Conservation (phyloP, 2,888 invertebrate genomes). For the Cenopis cana region DNA sequence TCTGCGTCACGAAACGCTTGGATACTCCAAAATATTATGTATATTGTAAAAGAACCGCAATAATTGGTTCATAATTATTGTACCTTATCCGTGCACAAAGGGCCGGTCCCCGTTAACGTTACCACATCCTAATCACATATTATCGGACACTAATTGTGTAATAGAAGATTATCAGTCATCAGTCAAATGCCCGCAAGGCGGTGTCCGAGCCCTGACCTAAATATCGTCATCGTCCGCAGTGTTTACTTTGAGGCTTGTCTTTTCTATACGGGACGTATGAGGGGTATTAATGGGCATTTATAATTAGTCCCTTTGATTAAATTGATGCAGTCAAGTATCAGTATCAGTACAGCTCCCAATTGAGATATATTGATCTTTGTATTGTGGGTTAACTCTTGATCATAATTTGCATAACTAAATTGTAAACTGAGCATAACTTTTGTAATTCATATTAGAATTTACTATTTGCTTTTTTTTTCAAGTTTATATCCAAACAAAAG, state of each 20-base stretch:
- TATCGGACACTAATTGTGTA: constrained; percentile 56
- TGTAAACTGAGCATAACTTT: no score
- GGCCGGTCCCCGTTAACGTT: not conserved
- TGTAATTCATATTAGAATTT: no score
- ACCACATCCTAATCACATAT: constrained; percentile 32
- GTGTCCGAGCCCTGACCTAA: constrained; percentile 67
- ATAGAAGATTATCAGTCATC: constrained; percentile 60
- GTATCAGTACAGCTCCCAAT: not conserved
- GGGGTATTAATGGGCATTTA: constrained; percentile 25
- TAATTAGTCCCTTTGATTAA: constrained; percentile 17
- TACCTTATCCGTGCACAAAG: not conserved
- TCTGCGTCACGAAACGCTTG: no score
- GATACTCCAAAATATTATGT: no score
- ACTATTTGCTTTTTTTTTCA: no score
- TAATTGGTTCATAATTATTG: constrained; percentile 18
- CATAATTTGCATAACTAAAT: no score
- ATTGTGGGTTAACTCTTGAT: no score
- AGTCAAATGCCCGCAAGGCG: constrained; percentile 61
- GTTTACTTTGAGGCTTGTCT: constrained; percentile 41
- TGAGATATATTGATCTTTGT: not conserved
- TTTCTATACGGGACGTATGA: constrained; percentile 33
- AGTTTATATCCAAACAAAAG: no score
- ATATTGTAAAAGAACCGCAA: not conserved
- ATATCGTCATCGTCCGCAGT: constrained; percentile 51
- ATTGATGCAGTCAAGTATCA: not conserved